Conservation (phyloP, 2,888 invertebrate species). For the Rhorus exstirpatorius region DNA sequence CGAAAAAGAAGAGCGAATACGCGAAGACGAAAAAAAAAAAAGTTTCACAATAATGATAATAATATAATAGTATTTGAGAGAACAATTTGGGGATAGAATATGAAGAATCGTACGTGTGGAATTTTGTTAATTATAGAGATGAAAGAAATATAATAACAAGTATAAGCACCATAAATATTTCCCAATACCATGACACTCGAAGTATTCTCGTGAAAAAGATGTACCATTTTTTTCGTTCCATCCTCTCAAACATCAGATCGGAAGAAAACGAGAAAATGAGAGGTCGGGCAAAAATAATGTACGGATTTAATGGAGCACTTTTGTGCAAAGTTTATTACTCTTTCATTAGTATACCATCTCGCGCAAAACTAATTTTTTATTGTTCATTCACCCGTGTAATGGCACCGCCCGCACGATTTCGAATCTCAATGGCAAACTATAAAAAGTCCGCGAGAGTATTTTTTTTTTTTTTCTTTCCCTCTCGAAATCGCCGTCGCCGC, state of each 20-base stretch:
- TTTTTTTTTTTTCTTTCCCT: conserved; percentile 21
- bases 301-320: conserved; percentile 66
- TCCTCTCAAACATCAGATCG: conserved; percentile 10
- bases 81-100: conserved; percentile 78
- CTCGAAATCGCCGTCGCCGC: conserved; percentile 6
- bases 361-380: conserved; percentile 56
- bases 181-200: neutral
- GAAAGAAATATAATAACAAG: conserved; percentile 7
- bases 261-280: conserved; percentile 20
- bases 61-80: conserved; percentile 77
- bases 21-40: conserved; percentile 69
- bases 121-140: conserved; percentile 45
- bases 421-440: conserved; percentile 58
- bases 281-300: conserved; percentile 43
- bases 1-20: conserved; percentile 33
- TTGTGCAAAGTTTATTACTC: conserved; percentile 56
- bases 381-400: conserved; percentile 30
- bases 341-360: conserved; percentile 61
- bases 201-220: conserved; percentile 28
- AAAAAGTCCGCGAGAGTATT: conserved; percentile 51
- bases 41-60: conserved; percentile 18
- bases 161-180: neutral
- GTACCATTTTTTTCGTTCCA: conserved; percentile 26
- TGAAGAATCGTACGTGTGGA: conserved; percentile 41
- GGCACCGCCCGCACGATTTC: conserved; percentile 45